Base-by-base conservation (phyloP, 2,888 invertebrate species). In the Nowickia ferox region DNA sequence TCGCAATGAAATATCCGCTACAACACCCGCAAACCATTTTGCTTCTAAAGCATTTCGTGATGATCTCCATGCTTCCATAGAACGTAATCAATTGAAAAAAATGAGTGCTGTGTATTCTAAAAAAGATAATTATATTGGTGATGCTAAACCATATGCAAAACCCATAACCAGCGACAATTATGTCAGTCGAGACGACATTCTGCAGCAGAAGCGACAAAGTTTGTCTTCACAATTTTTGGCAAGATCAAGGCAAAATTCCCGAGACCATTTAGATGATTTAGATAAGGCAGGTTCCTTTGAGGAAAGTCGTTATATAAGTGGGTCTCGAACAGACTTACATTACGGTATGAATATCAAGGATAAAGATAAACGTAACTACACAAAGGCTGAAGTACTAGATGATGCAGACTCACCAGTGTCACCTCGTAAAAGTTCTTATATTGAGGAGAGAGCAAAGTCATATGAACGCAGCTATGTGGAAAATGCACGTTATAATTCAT, bases 1-100 rank as follows among this genome's bases (percentile, higher is more conserved):
- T 90, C 94, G 96, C 77, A 94, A 94, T 71, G 94, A 94, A 30
- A 30, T 59, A 38, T 51, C 84, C 30, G 44, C 85, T 51, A 66
- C 87, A 46, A 87, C 87, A 40, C 88, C 89, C 0, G 88, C 89
- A 4, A 91, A 92, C 84, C 92, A 92, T 77, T 92, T 93, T 75
- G 91, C 92, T 9, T 89, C 92, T 9, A 92, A 93, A 87, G 92
- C 92, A 9, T 93, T 93, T 82, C 91, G 92, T 22, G 93, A 93
- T 63, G 93, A 93, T 84, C 85, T 93, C 5, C 91, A 92, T 84
- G 92, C 92, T 57, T 93, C 93, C 2, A 89, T 93, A 13, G 92
- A 93, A 9, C 90, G 92, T 15, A 93, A 93, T 84, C 90, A 91
- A 1, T 87, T 92, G n/a, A 89, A 89, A 71, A 91, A 91, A 84